These are phyloP conservation scores for Eupithecia vulgata DNA, from an alignment of 2,888 invertebrate genomes.

Conservation along the genomic window DNA sequence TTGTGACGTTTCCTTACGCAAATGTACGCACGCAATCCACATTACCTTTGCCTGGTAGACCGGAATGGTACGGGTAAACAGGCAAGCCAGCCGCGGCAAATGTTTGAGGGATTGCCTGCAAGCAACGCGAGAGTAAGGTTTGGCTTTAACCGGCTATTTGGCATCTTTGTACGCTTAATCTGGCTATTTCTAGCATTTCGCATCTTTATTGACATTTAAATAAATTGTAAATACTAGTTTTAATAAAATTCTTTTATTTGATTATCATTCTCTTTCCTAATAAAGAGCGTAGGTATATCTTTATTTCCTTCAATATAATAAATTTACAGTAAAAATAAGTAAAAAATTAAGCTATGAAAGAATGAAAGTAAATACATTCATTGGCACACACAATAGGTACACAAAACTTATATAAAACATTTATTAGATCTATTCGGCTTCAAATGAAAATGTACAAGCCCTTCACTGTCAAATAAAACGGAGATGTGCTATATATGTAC, in stretches of 20 bases:
- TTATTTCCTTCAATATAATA: no score
- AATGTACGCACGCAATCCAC: conserved; percentile 17
- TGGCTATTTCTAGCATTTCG: not conserved
- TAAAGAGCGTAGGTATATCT: no score
- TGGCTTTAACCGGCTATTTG: not conserved
- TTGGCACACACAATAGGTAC: no score
- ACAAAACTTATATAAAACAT: no score
- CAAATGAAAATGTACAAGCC: not conserved
- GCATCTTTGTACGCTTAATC: not conserved
- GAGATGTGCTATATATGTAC: not conserved
- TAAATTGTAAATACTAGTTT: no score
- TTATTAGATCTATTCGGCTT: not conserved
- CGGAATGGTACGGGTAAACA: conserved; percentile 55
- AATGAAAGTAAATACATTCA: no score
- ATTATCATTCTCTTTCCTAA: no score
- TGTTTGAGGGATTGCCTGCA: conserved; percentile 69
- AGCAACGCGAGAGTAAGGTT: conserved; percentile 23
- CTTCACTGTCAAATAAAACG: not conserved
- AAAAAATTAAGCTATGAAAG: no score
- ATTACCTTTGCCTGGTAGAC: conserved; percentile 62
- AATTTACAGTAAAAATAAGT: no score
- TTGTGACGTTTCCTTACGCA: not conserved
- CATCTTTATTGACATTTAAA: not conserved
- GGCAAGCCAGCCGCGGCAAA: conserved; percentile 58
- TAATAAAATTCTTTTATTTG: no score